Evolutionary conservation across 2,888 invertebrate genomes (phyloP).

Genomic region (Sericinus montela): DNA sequence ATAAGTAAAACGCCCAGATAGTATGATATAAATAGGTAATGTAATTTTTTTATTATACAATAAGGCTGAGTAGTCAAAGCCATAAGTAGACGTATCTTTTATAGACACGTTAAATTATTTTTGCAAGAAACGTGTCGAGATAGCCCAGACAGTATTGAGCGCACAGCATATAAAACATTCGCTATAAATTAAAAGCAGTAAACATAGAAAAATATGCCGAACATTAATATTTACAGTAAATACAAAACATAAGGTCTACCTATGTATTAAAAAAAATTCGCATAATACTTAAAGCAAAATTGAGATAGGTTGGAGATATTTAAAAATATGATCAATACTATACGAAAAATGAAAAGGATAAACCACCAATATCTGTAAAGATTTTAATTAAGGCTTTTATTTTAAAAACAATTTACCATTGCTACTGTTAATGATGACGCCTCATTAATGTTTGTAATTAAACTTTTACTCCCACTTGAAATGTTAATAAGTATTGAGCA

Average conservation of each 20-base stretch:
- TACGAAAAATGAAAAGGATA: too few relatives aligned
- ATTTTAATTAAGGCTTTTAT: too few relatives aligned
- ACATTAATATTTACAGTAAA: background rate
- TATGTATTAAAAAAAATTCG: too few relatives aligned
- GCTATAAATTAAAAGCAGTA: background rate
- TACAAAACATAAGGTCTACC: background rate
- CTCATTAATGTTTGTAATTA: too few relatives aligned
- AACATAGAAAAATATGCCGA: background rate
- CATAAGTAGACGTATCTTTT: background rate
- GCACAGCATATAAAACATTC: background rate
- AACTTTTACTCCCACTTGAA: too few relatives aligned
- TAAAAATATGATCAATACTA: too few relatives aligned
- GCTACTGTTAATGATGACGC: too few relatives aligned
- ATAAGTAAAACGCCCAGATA: background rate
- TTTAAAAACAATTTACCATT: too few relatives aligned
- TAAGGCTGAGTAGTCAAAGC: background rate
- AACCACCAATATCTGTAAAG: too few relatives aligned
- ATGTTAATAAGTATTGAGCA: too few relatives aligned
- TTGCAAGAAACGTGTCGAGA: background rate
- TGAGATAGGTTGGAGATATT: too few relatives aligned
- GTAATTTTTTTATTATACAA: background rate
- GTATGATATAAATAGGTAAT: background rate
- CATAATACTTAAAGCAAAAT: too few relatives aligned
- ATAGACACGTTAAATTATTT: background rate
- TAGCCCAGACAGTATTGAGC: background rate